These are phyloP conservation scores for Drosophila parabipectinata DNA, from an alignment of 1,140 invertebrate species.

Conservation along the genomic window DNA sequence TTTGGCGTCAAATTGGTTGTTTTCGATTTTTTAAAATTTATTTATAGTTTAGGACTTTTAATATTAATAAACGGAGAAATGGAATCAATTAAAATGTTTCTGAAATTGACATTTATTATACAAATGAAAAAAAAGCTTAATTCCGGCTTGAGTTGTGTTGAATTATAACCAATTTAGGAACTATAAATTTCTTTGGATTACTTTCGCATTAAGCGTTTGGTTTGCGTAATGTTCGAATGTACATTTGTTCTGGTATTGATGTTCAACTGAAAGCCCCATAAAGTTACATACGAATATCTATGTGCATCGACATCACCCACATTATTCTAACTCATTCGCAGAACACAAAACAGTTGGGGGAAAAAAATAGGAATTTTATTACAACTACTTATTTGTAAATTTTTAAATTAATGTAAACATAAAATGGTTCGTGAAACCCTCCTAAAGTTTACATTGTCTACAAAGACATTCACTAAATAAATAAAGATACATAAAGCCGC, in stretches of 20 bases:
- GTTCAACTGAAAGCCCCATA: slow-evolving; percentile 72
- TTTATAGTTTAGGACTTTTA: neutral
- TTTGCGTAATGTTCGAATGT: slow-evolving; percentile 43
- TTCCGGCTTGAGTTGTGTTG: slow-evolving; percentile 14
- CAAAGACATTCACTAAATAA: neutral
- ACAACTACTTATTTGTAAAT: neutral
- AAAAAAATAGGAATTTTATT: neutral
- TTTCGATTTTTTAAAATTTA: neutral
- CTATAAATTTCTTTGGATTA: slow-evolving; percentile 42
- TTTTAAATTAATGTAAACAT: neutral
- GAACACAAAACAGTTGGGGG: neutral
- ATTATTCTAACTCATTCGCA: slow-evolving; percentile 37
- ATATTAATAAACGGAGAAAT: neutral
- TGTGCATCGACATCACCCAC: slow-evolving; percentile 42
- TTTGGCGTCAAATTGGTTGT: too few relatives aligned
- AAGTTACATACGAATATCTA: slow-evolving; percentile 48
- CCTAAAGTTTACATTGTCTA: neutral
- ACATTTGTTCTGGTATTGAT: slow-evolving; percentile 57
- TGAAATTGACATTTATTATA: neutral
- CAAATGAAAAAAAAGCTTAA: slow-evolving; percentile 9
- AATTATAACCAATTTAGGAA: slow-evolving; percentile 38
- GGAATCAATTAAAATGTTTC: neutral
- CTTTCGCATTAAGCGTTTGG: slow-evolving; percentile 31
- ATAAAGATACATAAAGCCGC: neutral
- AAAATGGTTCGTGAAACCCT: neutral